Evolutionary conservation across 2,113 vertebrate genomes (phyloP).

Genomic region (Megaptera novaeangliae): DNA sequence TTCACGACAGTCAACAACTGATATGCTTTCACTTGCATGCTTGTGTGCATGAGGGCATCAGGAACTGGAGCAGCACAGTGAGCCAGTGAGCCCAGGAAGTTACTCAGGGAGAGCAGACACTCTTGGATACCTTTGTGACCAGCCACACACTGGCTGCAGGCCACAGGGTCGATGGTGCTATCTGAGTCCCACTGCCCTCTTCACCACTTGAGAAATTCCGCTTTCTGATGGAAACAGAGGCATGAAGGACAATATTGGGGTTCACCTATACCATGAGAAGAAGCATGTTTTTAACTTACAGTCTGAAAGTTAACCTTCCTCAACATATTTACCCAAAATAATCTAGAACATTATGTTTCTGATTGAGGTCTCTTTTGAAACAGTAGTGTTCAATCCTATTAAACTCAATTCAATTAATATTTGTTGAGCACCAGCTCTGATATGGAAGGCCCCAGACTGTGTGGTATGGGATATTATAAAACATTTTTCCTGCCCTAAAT

Average conservation of each 20-base stretch:
- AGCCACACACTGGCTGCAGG: slow-evolving; percentile 64
- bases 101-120: neutral
- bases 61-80: neutral
- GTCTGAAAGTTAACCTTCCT: neutral
- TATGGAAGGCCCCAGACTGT: neutral
- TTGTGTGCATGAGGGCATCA: neutral
- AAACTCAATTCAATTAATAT: neutral
- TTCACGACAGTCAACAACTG: neutral
- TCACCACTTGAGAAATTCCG: neutral
- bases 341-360: neutral
- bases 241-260: slow-evolving; percentile 57
- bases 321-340: neutral
- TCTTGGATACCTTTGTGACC: slow-evolving; percentile 67
- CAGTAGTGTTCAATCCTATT: neutral
- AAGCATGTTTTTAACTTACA: neutral
- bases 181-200: neutral
- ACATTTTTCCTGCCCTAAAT: neutral
- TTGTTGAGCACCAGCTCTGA: neutral
- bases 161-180: neutral
- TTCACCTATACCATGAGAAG: slow-evolving; percentile 54
- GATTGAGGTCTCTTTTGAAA: neutral
- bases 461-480: neutral
- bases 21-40: neutral
- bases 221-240: slow-evolving; percentile 60
- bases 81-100: neutral